Conservation (phyloP, 2,888 invertebrate genomes). For the Harmothoe impar region DNA sequence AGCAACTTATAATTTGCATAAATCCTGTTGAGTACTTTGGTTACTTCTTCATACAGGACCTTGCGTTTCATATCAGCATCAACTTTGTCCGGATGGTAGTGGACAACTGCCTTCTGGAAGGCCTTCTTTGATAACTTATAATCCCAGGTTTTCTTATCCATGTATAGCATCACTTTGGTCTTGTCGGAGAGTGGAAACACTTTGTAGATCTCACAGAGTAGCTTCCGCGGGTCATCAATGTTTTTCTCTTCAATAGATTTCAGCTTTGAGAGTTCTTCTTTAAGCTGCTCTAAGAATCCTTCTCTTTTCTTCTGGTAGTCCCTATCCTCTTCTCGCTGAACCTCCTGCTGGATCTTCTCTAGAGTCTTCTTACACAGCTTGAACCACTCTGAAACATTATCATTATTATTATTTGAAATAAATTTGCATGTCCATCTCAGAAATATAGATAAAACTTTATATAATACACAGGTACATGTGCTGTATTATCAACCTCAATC, state of each 20-base stretch:
- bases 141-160: not conserved
- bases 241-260: not conserved
- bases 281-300: not conserved
- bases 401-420: no score
- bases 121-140: slow-evolving; percentile 69
- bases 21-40: slow-evolving; percentile 72
- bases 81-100: slow-evolving; percentile 76
- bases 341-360: slow-evolving; percentile 72
- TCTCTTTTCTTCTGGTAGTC: not conserved
- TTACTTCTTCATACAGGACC: slow-evolving; percentile 74
- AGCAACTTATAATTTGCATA: slow-evolving; percentile 65
- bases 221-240: slow-evolving; percentile 8
- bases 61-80: slow-evolving; percentile 71
- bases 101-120: slow-evolving; percentile 72
- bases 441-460: no score
- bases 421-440: no score
- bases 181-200: not conserved
- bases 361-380: slow-evolving; percentile 69
- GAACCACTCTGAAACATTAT: slow-evolving; percentile 76
- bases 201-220: slow-evolving; percentile 14
- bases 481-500: no score
- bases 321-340: not conserved
- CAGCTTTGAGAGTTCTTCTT: not conserved
- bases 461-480: no score
- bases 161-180: not conserved